phyloP scores from a whole-genome alignment of 92 coral and sea anemone species.

The Zoanthus gigantus region DNA sequence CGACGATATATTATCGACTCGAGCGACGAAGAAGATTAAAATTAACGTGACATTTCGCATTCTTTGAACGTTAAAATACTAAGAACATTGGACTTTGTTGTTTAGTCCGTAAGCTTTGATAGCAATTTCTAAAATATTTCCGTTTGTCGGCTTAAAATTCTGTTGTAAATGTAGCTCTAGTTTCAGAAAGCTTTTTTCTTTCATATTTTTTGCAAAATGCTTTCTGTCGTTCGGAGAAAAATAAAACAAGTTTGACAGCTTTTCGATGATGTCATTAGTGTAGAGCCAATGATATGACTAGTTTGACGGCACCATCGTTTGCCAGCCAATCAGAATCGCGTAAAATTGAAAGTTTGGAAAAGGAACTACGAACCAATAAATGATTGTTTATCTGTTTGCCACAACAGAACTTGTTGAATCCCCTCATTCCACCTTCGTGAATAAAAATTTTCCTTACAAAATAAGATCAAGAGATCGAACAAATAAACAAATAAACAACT shows the following conservation, averaged over 20 bases:
- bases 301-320: neutral
- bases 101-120: neutral
- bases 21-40: constrained; percentile 31
- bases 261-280: neutral
- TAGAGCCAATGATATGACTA: no score
- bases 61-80: neutral
- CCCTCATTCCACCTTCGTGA: neutral
- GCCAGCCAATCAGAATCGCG: constrained; percentile 18
- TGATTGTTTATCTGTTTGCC: neutral
- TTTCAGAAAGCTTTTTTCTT: neutral
- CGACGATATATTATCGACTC: constrained; percentile 14
- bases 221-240: neutral
- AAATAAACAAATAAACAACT: neutral
- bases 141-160: no score
- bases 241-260: neutral
- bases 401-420: neutral
- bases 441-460: neutral
- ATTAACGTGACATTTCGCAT: neutral
- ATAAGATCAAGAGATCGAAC: neutral
- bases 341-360: constrained; percentile 10
- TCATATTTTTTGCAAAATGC: neutral
- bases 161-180: no score
- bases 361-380: constrained; percentile 2
- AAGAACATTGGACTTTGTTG: constrained; percentile 3
- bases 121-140: neutral